Evolutionary conservation across 2,797 vertebrate genomes (phyloP).

Genomic region (Pipistrellus nathusii): DNA sequence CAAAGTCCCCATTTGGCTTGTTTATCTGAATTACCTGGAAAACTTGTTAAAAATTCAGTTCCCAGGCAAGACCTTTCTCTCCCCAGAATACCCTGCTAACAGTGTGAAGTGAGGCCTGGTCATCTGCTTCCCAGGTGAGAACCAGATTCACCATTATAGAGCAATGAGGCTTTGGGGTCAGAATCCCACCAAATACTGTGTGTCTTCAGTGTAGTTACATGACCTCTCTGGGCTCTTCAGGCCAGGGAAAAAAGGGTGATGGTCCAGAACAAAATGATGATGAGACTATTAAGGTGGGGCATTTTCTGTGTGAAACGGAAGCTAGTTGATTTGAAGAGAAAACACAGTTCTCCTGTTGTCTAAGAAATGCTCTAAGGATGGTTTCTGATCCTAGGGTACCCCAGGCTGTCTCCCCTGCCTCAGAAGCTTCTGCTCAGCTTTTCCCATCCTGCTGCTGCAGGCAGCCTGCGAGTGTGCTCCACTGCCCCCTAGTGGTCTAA

Average conservation of each 20-base stretch:
- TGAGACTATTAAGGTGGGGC: background rate
- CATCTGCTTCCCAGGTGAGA: background rate
- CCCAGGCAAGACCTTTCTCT: background rate
- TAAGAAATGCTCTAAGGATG: background rate
- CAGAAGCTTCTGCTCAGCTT: background rate
- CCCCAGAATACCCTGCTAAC: background rate
- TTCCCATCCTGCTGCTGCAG: background rate
- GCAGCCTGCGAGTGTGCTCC: constrained; percentile 74
- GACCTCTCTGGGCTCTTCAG: constrained; percentile 52
- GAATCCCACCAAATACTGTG: background rate
- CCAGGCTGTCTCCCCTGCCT: background rate
- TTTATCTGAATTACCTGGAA: background rate
- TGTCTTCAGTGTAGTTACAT: constrained; percentile 10
- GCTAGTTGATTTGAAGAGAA: background rate
- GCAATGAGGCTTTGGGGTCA: background rate
- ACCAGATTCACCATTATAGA: background rate
- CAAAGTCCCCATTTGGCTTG: background rate
- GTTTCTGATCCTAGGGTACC: background rate
- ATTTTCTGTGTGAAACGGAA: background rate
- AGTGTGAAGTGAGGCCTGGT: too few relatives aligned
- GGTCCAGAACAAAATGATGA: constrained; percentile 36
- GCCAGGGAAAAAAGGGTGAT: background rate
- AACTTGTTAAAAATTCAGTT: background rate
- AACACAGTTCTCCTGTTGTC: background rate
- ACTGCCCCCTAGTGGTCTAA: constrained; percentile 81